Base-by-base conservation (phyloP, 2,888 invertebrate genomes). In the Lydus trimaculatus region DNA sequence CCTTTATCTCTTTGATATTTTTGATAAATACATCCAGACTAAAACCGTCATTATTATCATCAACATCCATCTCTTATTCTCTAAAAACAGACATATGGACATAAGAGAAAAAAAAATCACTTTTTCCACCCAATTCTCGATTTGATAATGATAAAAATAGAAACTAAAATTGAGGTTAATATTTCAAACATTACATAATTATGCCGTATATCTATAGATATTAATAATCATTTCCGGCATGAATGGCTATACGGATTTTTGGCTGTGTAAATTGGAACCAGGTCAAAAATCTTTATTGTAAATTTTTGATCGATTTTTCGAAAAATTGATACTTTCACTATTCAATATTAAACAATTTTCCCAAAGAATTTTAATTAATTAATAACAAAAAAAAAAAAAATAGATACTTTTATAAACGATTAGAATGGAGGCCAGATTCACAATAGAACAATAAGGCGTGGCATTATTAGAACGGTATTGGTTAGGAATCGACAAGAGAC, bases 1-100 rank as follows among this genome's bases (percentile, higher is more conserved):
- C 15, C 7, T 77, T 65, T 17, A 82, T 77, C 65, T 77, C 70
- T 52, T 74, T 56, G 36, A 81, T 69, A 66, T 75, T 76, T 60
- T 72, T 69, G n/a, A 65, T 63, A 64, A 81, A 82, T 36, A 70
- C 43, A 28, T 79, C 76, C 61, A 72, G 62, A 17, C 75, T 70
- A 61, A 67, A 67, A 17, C 60, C 67, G n/a, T 23, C 52, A 56
- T 28, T 31, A 15, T 65, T 60, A 36, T 58, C 61, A 56, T n/a
- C 62, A 17, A 20, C 58, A 39, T 58, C 28, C 63, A 59, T 63
- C 52, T 60, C 48, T n/a, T n/a, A n/a, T n/a, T n/a, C n/a, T 25
- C 39, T 56, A 59, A 61, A 63, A 43, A 56, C 28, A 28, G 4
- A 56, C n/a, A n/a, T n/a, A n/a, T n/a, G n/a, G n/a, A n/a, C n/a